These are phyloP conservation scores for Dorcus parallelipipedus DNA, from an alignment of 2,888 invertebrate species.

Conservation along the genomic window DNA sequence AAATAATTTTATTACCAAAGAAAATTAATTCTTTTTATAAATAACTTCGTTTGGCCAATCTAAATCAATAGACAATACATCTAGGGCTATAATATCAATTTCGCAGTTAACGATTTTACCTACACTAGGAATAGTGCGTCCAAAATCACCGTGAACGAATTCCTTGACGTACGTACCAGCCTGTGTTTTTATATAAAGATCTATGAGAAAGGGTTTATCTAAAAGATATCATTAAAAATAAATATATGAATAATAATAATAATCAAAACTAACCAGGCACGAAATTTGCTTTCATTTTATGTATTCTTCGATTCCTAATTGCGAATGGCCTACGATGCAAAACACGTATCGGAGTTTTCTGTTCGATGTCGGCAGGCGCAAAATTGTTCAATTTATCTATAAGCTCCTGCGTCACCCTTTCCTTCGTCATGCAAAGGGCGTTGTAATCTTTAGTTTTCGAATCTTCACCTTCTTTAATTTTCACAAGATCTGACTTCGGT, in stretches of 20 bases:
- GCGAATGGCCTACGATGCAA: constrained; percentile 80
- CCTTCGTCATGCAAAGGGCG: constrained; percentile 63
- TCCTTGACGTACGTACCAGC: constrained; percentile 98
- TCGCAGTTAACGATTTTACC: constrained; percentile 62
- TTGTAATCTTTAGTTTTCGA: constrained; percentile 83
- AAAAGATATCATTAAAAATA: constrained; percentile 22
- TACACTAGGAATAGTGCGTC: constrained; percentile 78
- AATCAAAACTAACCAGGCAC: constrained; percentile 48
- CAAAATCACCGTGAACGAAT: constrained; percentile 95
- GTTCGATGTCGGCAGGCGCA: constrained; percentile 59
- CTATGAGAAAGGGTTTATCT: constrained; percentile 57
- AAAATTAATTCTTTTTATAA: constrained; percentile 7
- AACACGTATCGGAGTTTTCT: constrained; percentile 88
- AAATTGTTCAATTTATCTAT: constrained; percentile 50
- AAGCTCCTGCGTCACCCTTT: constrained; percentile 51
- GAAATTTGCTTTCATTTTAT: constrained; percentile 59
- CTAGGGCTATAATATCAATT: constrained; percentile 88
- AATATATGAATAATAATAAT: constrained; percentile 1
- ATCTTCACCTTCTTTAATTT: constrained; percentile 83
- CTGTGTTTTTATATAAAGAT: constrained; percentile 70
- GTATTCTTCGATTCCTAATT: constrained; percentile 63
- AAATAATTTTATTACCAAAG: neutral
- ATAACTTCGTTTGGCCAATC: constrained; percentile 62
- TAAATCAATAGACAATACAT: constrained; percentile 76
- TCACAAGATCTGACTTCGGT: constrained; percentile 61